Evolutionary conservation across 2,113 vertebrate species (phyloP).

Genomic region (Macrotus californicus): DNA sequence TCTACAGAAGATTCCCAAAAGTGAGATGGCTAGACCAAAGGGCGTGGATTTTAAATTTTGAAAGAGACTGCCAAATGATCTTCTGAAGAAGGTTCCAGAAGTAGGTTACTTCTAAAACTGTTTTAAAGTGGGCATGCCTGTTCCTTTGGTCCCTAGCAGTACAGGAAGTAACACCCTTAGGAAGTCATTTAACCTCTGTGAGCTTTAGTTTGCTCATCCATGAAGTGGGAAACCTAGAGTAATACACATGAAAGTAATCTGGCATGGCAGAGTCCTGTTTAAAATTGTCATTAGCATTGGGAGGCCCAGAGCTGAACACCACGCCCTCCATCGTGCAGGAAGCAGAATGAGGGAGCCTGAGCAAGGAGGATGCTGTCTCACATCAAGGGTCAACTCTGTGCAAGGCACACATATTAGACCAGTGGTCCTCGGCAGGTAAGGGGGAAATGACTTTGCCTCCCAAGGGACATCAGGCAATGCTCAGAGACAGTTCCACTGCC

Average conservation of each 20-base stretch:
- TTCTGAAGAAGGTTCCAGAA: neutral
- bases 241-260: neutral
- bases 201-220: neutral
- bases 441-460: neutral
- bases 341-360: neutral
- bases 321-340: neutral
- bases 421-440: neutral
- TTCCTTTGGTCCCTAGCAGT: neutral
- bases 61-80: neutral
- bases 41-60: neutral
- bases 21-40: neutral
- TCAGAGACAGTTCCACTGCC: neutral
- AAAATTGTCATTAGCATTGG: accelerated
- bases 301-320: neutral
- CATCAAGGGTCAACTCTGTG: too few relatives aligned
- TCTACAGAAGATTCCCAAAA: neutral
- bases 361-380: neutral
- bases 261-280: neutral
- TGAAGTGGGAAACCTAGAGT: neutral
- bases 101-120: neutral
- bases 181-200: neutral
- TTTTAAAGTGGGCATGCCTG: neutral
- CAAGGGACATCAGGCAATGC: neutral
- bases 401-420: neutral
- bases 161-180: neutral